Conservation (phyloP, 2,888 invertebrate species). For the Dryobota labecula region DNA sequence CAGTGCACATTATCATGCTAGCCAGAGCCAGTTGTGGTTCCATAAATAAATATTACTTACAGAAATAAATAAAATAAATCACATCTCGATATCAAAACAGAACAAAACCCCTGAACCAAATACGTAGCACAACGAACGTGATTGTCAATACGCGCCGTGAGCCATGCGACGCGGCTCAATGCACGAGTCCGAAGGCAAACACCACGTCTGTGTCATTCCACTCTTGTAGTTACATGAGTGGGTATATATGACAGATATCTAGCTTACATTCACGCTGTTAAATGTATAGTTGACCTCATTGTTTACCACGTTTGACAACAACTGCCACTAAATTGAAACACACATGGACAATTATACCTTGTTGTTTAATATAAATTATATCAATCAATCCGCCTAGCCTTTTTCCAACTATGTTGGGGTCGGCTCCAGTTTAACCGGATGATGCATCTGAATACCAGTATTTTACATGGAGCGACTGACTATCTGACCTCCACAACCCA, state of each 20-base stretch:
- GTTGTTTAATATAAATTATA: no score
- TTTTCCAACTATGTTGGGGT: no score
- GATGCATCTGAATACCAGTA: no score
- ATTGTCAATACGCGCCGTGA: slow-evolving; percentile 37
- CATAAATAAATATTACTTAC: no score
- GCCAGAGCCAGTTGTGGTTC: no score
- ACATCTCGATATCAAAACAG: not conserved
- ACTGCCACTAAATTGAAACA: no score
- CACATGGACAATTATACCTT: no score
- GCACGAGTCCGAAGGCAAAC: slow-evolving; percentile 42
- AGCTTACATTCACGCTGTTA: not conserved
- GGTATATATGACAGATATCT: not conserved
- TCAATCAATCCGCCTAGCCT: no score
- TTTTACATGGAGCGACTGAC: no score
- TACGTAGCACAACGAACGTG: not conserved
- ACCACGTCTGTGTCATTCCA: slow-evolving; percentile 12
- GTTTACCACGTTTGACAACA: not conserved
- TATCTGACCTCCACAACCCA: no score
- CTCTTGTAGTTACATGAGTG: not conserved
- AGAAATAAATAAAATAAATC: not conserved
- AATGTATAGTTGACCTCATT: not conserved
- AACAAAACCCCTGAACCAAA: slow-evolving; percentile 1
- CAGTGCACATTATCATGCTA: no score
- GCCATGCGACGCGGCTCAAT: slow-evolving; percentile 13
- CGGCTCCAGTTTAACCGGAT: no score